These are phyloP conservation scores for Escarpia spicata DNA, from an alignment of 2,888 invertebrate genomes.

Conservation along the genomic window DNA sequence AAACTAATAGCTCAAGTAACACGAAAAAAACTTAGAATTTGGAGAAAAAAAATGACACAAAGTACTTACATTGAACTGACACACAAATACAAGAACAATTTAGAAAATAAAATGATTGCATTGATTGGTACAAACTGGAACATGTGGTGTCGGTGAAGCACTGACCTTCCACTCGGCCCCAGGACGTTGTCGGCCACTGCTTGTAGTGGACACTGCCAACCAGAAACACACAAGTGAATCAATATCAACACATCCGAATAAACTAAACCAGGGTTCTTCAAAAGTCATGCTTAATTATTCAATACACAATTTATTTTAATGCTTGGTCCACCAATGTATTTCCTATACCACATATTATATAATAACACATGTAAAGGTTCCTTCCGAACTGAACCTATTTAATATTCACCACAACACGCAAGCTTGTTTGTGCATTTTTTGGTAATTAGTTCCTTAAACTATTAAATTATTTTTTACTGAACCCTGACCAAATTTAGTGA, in stretches of 20 bases:
- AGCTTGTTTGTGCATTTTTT: no score
- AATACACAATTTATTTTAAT: not conserved
- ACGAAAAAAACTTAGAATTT: no score
- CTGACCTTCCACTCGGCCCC: conserved; percentile 72
- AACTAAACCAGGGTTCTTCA: not conserved
- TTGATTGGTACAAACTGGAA: not conserved
- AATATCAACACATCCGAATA: not conserved
- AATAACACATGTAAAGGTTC: not conserved
- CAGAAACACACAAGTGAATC: not conserved
- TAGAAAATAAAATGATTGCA: not conserved
- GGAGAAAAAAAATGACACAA: no score
- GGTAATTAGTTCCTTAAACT: no score
- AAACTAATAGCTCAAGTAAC: no score
- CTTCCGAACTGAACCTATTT: no score
- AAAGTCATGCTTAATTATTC: not conserved
- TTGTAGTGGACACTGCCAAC: conserved; percentile 27
- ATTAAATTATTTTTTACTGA: no score
- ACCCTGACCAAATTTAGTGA: no score
- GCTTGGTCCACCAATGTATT: not conserved
- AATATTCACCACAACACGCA: no score
- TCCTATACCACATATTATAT: not conserved
- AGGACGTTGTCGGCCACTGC: conserved; percentile 39
- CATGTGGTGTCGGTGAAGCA: conserved; percentile 17
- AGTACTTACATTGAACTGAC: no score
- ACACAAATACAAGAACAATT: no score